Conservation (phyloP, 2,113 vertebrate genomes). For the Petaurus breviceps region DNA sequence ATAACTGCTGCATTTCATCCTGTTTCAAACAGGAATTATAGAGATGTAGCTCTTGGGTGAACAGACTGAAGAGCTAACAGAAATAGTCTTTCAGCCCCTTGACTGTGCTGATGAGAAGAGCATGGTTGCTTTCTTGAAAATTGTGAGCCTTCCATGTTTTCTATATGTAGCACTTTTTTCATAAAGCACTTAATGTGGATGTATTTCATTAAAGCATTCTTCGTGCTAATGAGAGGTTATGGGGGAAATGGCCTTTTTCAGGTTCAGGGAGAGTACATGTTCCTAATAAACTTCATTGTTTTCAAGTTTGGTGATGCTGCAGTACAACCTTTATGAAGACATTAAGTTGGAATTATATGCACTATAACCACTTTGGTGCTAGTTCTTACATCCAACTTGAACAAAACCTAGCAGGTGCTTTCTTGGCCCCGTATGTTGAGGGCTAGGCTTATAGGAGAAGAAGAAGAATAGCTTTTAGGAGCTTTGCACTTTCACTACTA, state of each 20-base stretch:
- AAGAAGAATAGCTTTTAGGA: constrained; percentile 30
- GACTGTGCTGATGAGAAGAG: constrained; percentile 49
- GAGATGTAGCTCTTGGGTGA: constrained; percentile 13
- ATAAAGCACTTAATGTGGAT: constrained; percentile 54
- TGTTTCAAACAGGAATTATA: neutral
- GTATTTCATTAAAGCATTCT: constrained; percentile 28
- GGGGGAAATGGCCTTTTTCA: neutral
- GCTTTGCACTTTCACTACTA: constrained; percentile 58
- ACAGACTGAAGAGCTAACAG: constrained; percentile 8
- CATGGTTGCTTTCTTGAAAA: constrained; percentile 59
- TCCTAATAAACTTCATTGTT: constrained; percentile 34
- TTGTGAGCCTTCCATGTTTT: constrained; percentile 61
- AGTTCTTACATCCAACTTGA: constrained; percentile 32
- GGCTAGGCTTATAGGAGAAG: constrained; percentile 17
- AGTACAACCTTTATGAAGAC: constrained; percentile 17
- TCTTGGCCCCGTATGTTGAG: neutral
- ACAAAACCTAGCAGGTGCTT: constrained; percentile 50
- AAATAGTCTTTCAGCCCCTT: constrained; percentile 22
- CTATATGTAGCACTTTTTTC: constrained; percentile 52
- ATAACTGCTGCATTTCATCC: constrained; percentile 35
- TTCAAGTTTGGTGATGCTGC: neutral
- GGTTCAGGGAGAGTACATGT: constrained; percentile 40
- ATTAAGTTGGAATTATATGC: constrained; percentile 32
- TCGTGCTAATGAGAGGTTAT: constrained; percentile 49
- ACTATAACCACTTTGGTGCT: constrained; percentile 61